Base-by-base conservation (phyloP, 2,113 vertebrate genomes). In the Centrocercus urophasianus region DNA sequence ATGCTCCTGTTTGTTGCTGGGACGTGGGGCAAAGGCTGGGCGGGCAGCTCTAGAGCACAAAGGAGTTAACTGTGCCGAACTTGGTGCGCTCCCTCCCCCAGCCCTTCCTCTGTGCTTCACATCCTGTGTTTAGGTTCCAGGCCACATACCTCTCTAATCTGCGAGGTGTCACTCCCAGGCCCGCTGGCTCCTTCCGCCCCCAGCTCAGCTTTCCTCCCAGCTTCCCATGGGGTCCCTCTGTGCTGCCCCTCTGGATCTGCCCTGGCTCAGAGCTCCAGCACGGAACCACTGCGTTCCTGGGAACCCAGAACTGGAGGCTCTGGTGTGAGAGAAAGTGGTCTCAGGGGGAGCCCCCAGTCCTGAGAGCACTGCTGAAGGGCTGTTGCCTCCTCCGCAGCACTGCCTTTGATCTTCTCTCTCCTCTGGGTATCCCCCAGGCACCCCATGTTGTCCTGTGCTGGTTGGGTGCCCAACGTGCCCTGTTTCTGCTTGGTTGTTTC, bases 51-150 rank as follows among this genome's bases (percentile, higher is more conserved):
- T 50, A 13, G 82, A 0, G 25, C 93, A 76, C 73, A 90, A 97
- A 97, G 93, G 97, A 94, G 97, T 98, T 98, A 97, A 98, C n/a
- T 81, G 86, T 76, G 81, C 90, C 6, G 78, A 69, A 28, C 17
- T 63, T 36, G 5, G 60, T 14, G 61, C 13, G 27, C 82, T 96
- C 97, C 96, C 96, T 97, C 86, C 72, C 86, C 92, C 92, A 95
- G 93, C 95, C 95, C 84, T 97, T 97, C 95, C 96, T 97, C 96
- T 94, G 96, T 89, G 57, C 95, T 93, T 93, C 96, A 97, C 97
- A 97, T 98, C 97, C 98, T 98, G 97, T 98, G 97, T 98, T 97
- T 96, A 96, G 97, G 97, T 97, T 98, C 97, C 97, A 97, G 89
- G 97, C 97, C 96, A 97, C 97, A 97, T 97, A 96, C 97, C 97